A percentile compares a stretch with the other conserved stretches of the same genome.
Evolutionary conservation across 2,888 invertebrate species (phyloP).

Genomic region (Synanthedon vespiformis): DNA sequence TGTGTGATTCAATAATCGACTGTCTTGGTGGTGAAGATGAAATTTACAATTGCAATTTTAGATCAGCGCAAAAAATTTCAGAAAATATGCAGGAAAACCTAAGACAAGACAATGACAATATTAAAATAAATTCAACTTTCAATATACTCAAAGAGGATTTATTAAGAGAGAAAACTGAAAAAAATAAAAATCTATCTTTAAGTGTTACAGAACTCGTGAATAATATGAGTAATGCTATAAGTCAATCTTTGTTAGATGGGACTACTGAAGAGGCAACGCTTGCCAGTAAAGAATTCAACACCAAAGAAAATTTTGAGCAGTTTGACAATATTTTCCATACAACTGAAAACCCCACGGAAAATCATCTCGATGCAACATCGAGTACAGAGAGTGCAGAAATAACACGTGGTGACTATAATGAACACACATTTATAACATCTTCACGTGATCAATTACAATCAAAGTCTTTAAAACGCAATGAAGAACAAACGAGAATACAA

Average conservation of each 20-base stretch:
- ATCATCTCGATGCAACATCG: not conserved
- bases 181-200: not conserved
- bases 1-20: slow-evolving; percentile 80
- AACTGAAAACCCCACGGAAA: not conserved
- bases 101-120: not conserved
- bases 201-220: not conserved
- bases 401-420: not conserved
- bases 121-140: not conserved
- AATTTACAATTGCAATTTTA: slow-evolving; percentile 66
- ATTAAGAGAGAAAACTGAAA: not conserved
- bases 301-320: not conserved
- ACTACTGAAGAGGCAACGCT: not conserved
- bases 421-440: not conserved
- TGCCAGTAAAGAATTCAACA: not conserved
- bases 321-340: not conserved
- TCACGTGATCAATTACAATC: not conserved
- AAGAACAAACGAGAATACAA: not conserved
- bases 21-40: slow-evolving; percentile 88
- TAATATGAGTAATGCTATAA: not conserved
- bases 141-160: not conserved
- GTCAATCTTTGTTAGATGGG: not conserved
- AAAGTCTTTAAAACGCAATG: not conserved
- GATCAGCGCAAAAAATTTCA: slow-evolving; percentile 6
- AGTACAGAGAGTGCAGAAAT: not conserved
- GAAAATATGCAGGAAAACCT: slow-evolving; percentile 23